Conservation (phyloP, 1,140 invertebrate genomes). For the Drosophila punjabiensis region DNA sequence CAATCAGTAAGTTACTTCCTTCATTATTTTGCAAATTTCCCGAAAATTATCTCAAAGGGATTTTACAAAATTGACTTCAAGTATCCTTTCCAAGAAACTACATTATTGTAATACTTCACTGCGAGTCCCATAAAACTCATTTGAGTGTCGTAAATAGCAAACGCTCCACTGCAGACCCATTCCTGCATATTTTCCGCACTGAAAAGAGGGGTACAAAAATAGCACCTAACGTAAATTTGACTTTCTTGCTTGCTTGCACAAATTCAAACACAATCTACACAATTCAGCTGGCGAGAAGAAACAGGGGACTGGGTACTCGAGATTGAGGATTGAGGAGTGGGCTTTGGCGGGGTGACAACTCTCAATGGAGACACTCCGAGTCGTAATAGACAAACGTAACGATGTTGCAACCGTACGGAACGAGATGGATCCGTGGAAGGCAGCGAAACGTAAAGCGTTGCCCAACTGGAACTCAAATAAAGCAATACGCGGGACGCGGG, state of each 20-base stretch:
- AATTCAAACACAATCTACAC: slow-evolving; percentile 68
- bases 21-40: neutral
- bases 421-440: slow-evolving; percentile 23
- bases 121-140: slow-evolving; percentile 1
- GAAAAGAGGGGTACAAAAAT: slow-evolving; percentile 7
- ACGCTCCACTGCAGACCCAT: slow-evolving; percentile 17
- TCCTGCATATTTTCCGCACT: slow-evolving; percentile 1
- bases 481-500: slow-evolving; percentile 32
- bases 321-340: neutral
- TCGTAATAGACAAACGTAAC: slow-evolving; percentile 80
- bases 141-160: slow-evolving; percentile 22
- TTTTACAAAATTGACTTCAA: neutral
- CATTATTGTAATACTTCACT: neutral
- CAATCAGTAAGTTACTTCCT: neutral
- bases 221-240: slow-evolving; percentile 68
- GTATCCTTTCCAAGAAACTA: neutral
- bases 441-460: slow-evolving; percentile 63
- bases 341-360: slow-evolving; percentile 27
- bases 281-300: slow-evolving; percentile 30
- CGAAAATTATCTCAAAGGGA: neutral
- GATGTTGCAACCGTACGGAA: slow-evolving; percentile 64
- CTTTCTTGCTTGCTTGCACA: slow-evolving; percentile 76
- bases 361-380: slow-evolving; percentile 64
- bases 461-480: slow-evolving; percentile 42
- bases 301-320: neutral